Base-by-base conservation (phyloP, 2,888 invertebrate species). In the Metalampra italica region DNA sequence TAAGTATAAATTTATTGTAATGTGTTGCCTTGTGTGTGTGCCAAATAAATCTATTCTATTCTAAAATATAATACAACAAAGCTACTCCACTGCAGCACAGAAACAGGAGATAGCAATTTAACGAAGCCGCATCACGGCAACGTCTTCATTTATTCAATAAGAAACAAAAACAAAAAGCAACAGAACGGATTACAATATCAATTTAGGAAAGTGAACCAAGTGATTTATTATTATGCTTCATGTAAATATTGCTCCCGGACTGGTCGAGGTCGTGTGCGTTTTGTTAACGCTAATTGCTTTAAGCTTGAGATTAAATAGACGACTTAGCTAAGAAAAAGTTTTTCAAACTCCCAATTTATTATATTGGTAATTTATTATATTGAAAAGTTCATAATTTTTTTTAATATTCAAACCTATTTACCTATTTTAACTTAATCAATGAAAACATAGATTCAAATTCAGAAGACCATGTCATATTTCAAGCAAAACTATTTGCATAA, bases 181-280 rank as follows among this genome's bases (percentile, higher is more conserved):
- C 57, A 45, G 59, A 75, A 72, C 78, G 82, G 82, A 88, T 89
- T 88, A 88, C 85, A 88, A 89, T 89, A 89, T 89, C 88, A 89
- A 88, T 89, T 89, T 89, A 89, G 86, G 80, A 86, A 89, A 88
- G 87, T 88, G 87, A 82, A 82, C 62, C 74, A 67, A 70, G 70
- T 86, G 88, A 89, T 88, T 88, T 88, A 89, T 89, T 80, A 78
- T 72, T 66, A 68, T 70, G 76, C 66, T 63, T 56, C 78, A 78
- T 81, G 83, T 83, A 82, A 81, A 85, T 83, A 83, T 78, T 68
- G 70, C 74, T 57, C 59, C 63, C 56, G 62, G 62, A 64, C 60
- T 63, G n/a, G n/a, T n/a, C n/a, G 55, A 45, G 54, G 43, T 57
- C 59, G 55, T 50, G 51, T 61, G 62, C 60, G 64, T 66, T 67